A percentile compares a stretch with the other conserved stretches of the same genome.
Conservation (phyloP, 2,888 invertebrate species). For the Drosophila atroscutellata region DNA sequence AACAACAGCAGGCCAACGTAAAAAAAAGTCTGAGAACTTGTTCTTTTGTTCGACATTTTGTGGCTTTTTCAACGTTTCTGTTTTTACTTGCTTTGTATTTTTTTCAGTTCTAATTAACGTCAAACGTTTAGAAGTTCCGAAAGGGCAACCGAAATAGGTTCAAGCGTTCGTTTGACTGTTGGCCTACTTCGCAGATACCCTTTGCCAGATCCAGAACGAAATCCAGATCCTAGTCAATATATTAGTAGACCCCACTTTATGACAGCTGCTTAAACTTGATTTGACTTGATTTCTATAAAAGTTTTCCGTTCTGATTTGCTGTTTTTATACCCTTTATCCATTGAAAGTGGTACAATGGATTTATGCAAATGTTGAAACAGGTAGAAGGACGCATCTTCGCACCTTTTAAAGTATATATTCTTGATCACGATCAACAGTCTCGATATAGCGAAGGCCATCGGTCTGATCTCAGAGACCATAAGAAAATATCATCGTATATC, state of each 20-base stretch:
- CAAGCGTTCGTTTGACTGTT: conserved; percentile 7
- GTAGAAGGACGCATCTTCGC: not conserved
- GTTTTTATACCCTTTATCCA: not conserved
- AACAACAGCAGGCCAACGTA: conserved; percentile 15
- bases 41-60: conserved; percentile 59
- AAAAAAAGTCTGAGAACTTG: conserved; percentile 66
- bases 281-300: not conserved
- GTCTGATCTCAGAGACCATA: not conserved
- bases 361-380: not conserved
- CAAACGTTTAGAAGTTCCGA: conserved; percentile 9
- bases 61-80: conserved; percentile 37
- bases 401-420: not conserved
- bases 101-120: conserved; percentile 16
- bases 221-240: not conserved
- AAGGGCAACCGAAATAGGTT: conserved; percentile 20
- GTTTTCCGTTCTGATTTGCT: not conserved
- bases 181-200: not conserved
- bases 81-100: conserved; percentile 17
- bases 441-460: not conserved
- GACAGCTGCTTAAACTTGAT: not conserved
- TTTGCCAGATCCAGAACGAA: conserved; percentile 4
- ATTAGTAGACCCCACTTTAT: not conserved
- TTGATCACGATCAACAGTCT: not conserved
- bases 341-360: not conserved
- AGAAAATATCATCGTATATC: not conserved